These are phyloP conservation scores for Hipparchia semele DNA, from an alignment of 2,888 invertebrate genomes.

Conservation along the genomic window DNA sequence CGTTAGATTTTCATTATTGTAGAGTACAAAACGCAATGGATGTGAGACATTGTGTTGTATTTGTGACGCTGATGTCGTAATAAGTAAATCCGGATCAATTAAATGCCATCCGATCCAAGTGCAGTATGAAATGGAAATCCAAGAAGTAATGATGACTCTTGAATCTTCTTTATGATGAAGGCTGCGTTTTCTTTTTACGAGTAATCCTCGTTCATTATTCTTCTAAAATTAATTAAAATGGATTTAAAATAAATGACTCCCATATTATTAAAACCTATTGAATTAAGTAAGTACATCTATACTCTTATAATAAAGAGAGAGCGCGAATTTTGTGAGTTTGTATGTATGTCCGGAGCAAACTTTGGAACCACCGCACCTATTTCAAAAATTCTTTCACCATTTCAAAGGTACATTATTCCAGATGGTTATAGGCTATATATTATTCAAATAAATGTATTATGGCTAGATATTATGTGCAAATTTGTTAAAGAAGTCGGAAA, in stretches of 20 bases:
- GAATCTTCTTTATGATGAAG: conserved; percentile 62
- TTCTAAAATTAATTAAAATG: not conserved
- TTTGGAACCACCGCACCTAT: too few species aligned
- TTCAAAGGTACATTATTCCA: too few species aligned
- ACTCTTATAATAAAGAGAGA: too few species aligned
- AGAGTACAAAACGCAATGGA: conserved; percentile 47
- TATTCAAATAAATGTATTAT: too few species aligned
- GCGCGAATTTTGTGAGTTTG: too few species aligned
- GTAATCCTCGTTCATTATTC: not conserved
- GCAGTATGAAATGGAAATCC: conserved; percentile 68
- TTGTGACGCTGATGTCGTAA: conserved; percentile 38
- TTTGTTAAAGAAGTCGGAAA: too few species aligned
- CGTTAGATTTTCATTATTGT: not conserved
- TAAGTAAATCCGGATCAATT: conserved; percentile 62
- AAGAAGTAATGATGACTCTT: conserved; percentile 68
- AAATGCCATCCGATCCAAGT: conserved; percentile 72
- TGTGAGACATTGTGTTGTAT: conserved; percentile 23
- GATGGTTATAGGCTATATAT: too few species aligned
- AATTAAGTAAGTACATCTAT: too few species aligned
- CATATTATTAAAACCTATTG: too few species aligned
- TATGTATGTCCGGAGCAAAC: too few species aligned
- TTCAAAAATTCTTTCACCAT: too few species aligned
- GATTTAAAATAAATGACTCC: not conserved
- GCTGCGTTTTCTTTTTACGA: conserved; percentile 37
- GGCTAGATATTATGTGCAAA: too few species aligned